These are phyloP conservation scores for Cottus gobio DNA, from an alignment of 2,113 vertebrate species.

Conservation along the genomic window DNA sequence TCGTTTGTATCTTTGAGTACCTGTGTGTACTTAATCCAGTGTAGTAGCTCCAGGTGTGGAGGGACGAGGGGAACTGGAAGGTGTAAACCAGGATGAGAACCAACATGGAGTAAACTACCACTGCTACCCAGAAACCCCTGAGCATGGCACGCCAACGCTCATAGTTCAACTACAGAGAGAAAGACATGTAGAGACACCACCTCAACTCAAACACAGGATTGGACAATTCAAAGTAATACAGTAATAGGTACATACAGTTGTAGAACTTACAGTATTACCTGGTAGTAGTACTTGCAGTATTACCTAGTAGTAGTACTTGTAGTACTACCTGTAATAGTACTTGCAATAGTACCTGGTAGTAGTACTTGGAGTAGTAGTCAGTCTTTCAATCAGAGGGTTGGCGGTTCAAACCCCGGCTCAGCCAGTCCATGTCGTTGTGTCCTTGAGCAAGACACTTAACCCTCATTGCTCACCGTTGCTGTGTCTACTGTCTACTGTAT, in stretches of 20 bases:
- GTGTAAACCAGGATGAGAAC: constrained; percentile 96
- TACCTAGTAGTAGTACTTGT: too few species aligned
- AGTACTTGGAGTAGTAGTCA: too few species aligned
- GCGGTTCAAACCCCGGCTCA: too few species aligned
- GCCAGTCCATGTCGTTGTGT: too few species aligned
- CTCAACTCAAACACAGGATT: too few species aligned
- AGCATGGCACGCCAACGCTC: constrained; percentile 93
- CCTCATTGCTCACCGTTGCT: too few species aligned
- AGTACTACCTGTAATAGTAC: too few species aligned
- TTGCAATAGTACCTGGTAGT: too few species aligned
- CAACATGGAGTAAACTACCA: constrained; percentile 96
- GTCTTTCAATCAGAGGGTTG: too few species aligned
- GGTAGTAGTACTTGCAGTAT: background rate
- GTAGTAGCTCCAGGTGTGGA: constrained; percentile 91
- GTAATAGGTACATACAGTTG: background rate
- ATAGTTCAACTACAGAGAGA: constrained; percentile 87
- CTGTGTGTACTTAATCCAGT: constrained; percentile 86
- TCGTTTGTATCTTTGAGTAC: constrained; percentile 23
- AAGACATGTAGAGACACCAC: background rate
- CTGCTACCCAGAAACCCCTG: constrained; percentile 97
- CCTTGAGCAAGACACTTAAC: too few species aligned
- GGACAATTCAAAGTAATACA: too few species aligned
- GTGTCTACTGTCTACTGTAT: too few species aligned
- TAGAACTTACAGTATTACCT: background rate
- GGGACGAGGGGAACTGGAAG: constrained; percentile 94